Percentiles rank a stretch among this genome's conserved stretches.
Conservation (phyloP, 2,888 invertebrate species). For the Eutolmus rufibarbis region DNA sequence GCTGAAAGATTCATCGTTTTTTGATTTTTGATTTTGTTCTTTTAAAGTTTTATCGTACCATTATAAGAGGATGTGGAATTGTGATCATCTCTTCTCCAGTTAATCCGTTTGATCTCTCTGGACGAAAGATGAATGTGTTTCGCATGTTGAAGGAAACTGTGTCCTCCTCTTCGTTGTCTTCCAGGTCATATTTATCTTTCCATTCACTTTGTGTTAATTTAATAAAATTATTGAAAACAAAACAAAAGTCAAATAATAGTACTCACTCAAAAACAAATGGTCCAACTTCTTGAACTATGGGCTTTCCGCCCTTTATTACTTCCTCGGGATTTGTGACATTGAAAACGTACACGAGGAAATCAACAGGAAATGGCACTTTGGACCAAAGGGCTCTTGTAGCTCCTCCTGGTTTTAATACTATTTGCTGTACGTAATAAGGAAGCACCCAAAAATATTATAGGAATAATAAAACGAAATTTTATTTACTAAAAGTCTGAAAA, state of each 20-base stretch:
- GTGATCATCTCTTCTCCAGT: constrained; percentile 75
- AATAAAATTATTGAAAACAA: neutral
- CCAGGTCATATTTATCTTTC: constrained; percentile 77
- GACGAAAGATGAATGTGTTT: constrained; percentile 72
- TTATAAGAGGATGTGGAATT: constrained; percentile 74
- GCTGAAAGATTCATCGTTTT: neutral
- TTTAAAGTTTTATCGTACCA: constrained; percentile 64
- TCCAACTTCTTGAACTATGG: constrained; percentile 77
- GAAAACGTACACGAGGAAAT: constrained; percentile 78
- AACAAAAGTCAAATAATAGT: neutral
- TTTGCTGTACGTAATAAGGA: constrained; percentile 66
- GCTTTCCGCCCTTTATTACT: constrained; percentile 72
- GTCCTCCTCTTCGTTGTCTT: constrained; percentile 75
- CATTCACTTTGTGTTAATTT: constrained; percentile 69
- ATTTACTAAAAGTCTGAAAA: too few relatives aligned
- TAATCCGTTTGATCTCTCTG: constrained; percentile 69
- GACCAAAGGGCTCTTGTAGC: constrained; percentile 79
- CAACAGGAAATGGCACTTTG: constrained; percentile 75
- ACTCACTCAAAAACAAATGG: constrained; percentile 84
- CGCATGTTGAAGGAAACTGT: constrained; percentile 74
- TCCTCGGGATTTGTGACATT: constrained; percentile 81
- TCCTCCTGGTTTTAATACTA: constrained; percentile 72
- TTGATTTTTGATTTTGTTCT: neutral
- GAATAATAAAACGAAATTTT: neutral
- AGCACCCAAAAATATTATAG: neutral